Evolutionary conservation across 1,140 invertebrate species (phyloP).

Genomic region (Drosophila subpulchrella): DNA sequence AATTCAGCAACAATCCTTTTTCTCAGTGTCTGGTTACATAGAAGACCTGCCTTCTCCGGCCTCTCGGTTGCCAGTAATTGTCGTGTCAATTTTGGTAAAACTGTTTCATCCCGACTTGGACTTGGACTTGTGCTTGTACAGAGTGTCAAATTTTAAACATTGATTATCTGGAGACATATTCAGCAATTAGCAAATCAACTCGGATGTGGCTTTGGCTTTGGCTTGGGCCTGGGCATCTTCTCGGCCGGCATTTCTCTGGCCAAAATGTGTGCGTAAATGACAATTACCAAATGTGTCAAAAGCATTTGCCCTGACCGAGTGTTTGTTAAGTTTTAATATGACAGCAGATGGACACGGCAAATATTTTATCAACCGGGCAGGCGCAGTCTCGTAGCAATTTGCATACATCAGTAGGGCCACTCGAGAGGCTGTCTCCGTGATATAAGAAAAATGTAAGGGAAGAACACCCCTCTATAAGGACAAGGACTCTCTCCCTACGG

Average conservation of each 20-base stretch:
- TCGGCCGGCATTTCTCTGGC: neutral
- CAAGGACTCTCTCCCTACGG: conserved; percentile 45
- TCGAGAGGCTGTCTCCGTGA: conserved; percentile 22
- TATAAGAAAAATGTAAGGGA: conserved; percentile 2
- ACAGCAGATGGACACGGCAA: conserved; percentile 67
- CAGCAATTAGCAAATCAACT: conserved; percentile 85
- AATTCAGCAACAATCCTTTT: neutral
- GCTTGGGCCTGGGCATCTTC: conserved; percentile 27
- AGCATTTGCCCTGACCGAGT: conserved; percentile 43
- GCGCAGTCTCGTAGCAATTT: conserved; percentile 54
- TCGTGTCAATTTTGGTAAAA: conserved; percentile 70
- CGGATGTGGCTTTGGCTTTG: conserved; percentile 49
- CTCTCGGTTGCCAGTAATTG: conserved; percentile 55
- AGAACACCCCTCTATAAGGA: conserved; percentile 8
- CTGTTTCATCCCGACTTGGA: conserved; percentile 41
- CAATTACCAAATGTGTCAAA: conserved; percentile 82
- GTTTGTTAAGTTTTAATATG: conserved; percentile 78
- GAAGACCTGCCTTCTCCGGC: conserved; percentile 3
- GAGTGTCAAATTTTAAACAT: conserved; percentile 81
- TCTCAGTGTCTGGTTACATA: conserved; percentile 2
- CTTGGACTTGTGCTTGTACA: conserved; percentile 33
- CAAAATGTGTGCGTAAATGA: conserved; percentile 50
- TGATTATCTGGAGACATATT: conserved; percentile 84
- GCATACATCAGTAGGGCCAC: conserved; percentile 46
- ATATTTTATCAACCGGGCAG: conserved; percentile 54